Percentiles rank a stretch among this genome's conserved stretches.
phyloP scores from a whole-genome alignment of 2,797 vertebrate species.

The Petrocephalus sullivani region DNA sequence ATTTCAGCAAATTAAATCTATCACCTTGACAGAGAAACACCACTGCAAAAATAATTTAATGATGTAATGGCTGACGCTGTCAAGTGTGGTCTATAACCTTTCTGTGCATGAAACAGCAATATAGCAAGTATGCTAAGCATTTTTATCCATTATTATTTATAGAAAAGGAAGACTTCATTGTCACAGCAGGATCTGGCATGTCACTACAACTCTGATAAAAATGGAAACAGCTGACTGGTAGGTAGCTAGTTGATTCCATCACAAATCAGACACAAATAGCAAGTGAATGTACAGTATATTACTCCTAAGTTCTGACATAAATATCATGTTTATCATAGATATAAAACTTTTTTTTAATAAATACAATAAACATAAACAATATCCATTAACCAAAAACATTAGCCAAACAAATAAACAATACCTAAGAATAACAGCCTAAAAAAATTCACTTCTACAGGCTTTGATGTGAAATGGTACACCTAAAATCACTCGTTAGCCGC shows the following conservation, averaged over 20 bases:
- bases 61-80: background rate
- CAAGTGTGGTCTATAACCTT: background rate
- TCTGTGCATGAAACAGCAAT: background rate
- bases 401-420: background rate
- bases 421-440: background rate
- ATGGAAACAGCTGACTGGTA: background rate
- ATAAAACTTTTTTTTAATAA: background rate
- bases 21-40: background rate
- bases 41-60: background rate
- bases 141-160: background rate
- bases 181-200: background rate
- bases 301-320: background rate
- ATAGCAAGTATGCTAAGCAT: background rate
- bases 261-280: background rate
- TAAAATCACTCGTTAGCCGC: background rate
- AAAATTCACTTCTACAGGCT: background rate
- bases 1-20: background rate
- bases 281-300: background rate
- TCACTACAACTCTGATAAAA: background rate
- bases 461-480: background rate
- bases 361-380: background rate
- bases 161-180: background rate
- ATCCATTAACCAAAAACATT: background rate
- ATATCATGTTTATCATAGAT: background rate
- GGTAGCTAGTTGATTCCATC: background rate